Evolutionary conservation across 2,113 vertebrate species (phyloP).

Genomic region (Monarcha castaneiventris): DNA sequence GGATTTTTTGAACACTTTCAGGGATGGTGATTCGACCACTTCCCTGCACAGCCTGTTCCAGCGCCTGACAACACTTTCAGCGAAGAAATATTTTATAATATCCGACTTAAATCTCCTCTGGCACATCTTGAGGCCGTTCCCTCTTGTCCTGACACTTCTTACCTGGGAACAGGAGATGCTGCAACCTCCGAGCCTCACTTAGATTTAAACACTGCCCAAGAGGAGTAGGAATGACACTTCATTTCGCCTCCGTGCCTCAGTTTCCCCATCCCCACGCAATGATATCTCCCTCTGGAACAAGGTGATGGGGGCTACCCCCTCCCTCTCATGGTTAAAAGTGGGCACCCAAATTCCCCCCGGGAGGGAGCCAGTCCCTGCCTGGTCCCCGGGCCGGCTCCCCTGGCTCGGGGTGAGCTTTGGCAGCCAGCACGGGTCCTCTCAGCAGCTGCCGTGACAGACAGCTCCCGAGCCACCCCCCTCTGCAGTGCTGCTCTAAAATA

Average conservation of each 20-base stretch:
- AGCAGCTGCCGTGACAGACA: conserved; percentile 61
- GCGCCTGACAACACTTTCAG: background rate
- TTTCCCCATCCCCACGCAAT: background rate
- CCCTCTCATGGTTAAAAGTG: background rate
- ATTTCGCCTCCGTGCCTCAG: background rate
- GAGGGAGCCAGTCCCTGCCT: fast-evolving
- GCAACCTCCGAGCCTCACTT: fast-evolving
- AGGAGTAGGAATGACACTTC: fast-evolving
- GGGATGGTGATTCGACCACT: background rate
- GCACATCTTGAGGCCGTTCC: background rate
- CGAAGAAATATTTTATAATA: background rate
- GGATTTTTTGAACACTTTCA: background rate
- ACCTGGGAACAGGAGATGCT: background rate
- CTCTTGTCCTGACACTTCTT: background rate
- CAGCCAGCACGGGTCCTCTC: background rate
- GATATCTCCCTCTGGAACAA: too few species aligned
- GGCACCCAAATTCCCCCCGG: fast-evolving
- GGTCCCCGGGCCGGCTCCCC: background rate
- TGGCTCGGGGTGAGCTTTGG: background rate
- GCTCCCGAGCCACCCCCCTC: conserved; percentile 63
- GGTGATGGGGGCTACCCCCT: too few species aligned
- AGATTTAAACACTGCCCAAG: fast-evolving
- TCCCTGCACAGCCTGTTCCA: background rate
- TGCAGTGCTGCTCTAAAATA: conserved; percentile 63
- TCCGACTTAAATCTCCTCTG: background rate